phyloP scores from a whole-genome alignment of 2,797 vertebrate genomes.

The Silurus aristotelis region DNA sequence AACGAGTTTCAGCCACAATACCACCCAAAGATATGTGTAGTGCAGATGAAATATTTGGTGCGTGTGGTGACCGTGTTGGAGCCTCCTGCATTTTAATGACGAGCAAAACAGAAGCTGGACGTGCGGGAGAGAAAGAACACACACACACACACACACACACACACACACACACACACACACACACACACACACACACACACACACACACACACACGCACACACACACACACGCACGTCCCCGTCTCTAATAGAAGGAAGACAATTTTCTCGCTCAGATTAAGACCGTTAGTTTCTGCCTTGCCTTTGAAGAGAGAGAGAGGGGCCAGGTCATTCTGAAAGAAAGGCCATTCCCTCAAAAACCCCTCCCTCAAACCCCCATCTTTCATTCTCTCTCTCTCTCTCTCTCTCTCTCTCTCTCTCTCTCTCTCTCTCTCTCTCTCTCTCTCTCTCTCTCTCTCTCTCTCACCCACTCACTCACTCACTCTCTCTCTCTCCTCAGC shows the following conservation, averaged over 20 bases:
- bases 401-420: slow-evolving; percentile 24
- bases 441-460: slow-evolving; percentile 23
- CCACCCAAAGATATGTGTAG: slow-evolving; percentile 67
- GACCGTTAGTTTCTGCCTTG: slow-evolving; percentile 73
- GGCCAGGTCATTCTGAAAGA: slow-evolving; percentile 81
- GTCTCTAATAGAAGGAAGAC: slow-evolving; percentile 55
- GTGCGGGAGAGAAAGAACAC: neutral
- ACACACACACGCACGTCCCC: slow-evolving; percentile 51
- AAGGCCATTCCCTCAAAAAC: slow-evolving; percentile 68
- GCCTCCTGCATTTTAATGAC: slow-evolving; percentile 62
- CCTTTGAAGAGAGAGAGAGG: slow-evolving; percentile 73
- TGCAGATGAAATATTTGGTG: slow-evolving; percentile 70
- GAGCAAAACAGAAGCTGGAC: slow-evolving; percentile 35
- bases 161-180: too few relatives aligned
- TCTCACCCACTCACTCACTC: slow-evolving; percentile 47
- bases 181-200: too few relatives aligned
- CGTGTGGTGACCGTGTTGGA: slow-evolving; percentile 56
- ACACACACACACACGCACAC: too few relatives aligned
- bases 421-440: slow-evolving; percentile 35
- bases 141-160: neutral
- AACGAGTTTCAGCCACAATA: slow-evolving; percentile 50
- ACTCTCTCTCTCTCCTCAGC: slow-evolving; percentile 37
- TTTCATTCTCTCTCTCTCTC: slow-evolving; percentile 34
- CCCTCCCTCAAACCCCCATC: slow-evolving; percentile 49
- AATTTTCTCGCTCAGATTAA: slow-evolving; percentile 72